Conservation (phyloP, 2,888 invertebrate genomes). For the Agrilus cyanescens region DNA sequence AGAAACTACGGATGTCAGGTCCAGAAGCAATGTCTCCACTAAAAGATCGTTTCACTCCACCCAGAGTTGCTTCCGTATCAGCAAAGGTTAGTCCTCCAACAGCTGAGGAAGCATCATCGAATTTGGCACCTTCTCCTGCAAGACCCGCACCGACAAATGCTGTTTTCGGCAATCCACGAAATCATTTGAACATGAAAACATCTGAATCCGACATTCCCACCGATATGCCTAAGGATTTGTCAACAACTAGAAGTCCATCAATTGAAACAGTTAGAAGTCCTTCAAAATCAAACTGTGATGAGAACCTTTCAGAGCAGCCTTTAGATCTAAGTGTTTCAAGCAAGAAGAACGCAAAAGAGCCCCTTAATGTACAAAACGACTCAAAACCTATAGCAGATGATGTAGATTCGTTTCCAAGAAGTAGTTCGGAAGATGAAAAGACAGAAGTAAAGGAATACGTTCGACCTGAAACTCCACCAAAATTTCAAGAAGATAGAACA, state of each 20-base stretch:
- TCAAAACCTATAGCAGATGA: constrained; percentile 1
- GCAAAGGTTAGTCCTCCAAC: constrained; percentile 55
- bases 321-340: constrained; percentile 58
- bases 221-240: constrained; percentile 27
- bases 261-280: constrained; percentile 29
- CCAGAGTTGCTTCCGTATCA: constrained; percentile 34
- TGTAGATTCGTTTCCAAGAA: background rate
- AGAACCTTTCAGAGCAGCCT: constrained; percentile 52
- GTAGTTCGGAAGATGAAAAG: constrained; percentile 37
- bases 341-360: constrained; percentile 14
- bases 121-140: constrained; percentile 53
- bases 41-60: constrained; percentile 45
- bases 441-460: constrained; percentile 41
- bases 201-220: constrained; percentile 20
- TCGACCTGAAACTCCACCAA: background rate
- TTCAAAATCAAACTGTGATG: constrained; percentile 24
- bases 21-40: constrained; percentile 24
- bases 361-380: background rate
- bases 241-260: constrained; percentile 28
- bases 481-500: constrained; percentile 19
- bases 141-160: constrained; percentile 37
- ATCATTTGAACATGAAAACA: constrained; percentile 15
- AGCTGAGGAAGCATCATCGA: constrained; percentile 47
- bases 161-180: constrained; percentile 24
- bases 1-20: constrained; percentile 18